Conservation (phyloP, 2,113 vertebrate genomes). For the Apistogramma diplotaenia region DNA sequence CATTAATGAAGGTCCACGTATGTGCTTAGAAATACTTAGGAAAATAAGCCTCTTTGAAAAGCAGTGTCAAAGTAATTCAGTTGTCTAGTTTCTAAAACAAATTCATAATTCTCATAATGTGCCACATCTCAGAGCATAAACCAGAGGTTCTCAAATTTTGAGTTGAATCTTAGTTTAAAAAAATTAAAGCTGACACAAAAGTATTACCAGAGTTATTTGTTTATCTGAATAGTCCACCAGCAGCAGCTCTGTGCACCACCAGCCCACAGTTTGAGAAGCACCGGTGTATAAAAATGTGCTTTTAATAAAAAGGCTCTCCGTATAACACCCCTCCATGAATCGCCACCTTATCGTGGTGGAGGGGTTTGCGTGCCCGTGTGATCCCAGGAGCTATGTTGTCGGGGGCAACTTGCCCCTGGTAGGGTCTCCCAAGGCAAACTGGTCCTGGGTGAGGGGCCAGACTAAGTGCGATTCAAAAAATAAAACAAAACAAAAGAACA, state of each 20-base stretch:
- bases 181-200: not conserved
- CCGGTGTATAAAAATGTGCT: not conserved
- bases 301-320: not conserved
- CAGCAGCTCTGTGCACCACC: too few relatives aligned
- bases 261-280: not conserved
- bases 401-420: conserved; percentile 1
- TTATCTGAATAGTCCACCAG: not conserved
- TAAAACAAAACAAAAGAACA: not conserved
- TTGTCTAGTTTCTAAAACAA: not conserved
- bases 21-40: accelerated
- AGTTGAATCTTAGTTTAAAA: not conserved
- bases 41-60: not conserved
- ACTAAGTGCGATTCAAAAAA: not conserved
- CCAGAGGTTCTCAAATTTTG: not conserved
- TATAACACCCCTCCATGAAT: not conserved
- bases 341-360: conserved; percentile 7
- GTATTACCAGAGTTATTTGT: not conserved
- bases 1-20: not conserved
- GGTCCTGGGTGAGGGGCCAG: conserved; percentile 2
- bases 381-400: conserved; percentile 6
- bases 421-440: conserved; percentile 5
- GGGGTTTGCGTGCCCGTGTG: not conserved
- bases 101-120: not conserved
- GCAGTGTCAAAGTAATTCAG: not conserved
- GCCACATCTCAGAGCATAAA: not conserved